Evolutionary conservation across 1,140 invertebrate species (phyloP).

Genomic region (Eulimnadia texana): DNA sequence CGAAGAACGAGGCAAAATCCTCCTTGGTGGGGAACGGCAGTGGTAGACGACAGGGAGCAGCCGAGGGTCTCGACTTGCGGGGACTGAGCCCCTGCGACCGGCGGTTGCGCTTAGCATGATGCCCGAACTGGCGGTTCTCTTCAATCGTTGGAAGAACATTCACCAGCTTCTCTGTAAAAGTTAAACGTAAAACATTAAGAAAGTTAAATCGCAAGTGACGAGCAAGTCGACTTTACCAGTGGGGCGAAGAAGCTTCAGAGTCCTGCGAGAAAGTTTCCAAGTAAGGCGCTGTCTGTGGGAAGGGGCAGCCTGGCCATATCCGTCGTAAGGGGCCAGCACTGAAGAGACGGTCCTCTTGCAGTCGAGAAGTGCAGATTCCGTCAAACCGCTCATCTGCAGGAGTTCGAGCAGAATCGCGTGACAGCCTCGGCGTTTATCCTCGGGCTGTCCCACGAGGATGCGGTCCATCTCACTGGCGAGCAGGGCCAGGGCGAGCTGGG

Average conservation of each 20-base stretch:
- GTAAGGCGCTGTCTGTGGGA: conserved; percentile 55
- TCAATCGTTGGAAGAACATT: conserved; percentile 14
- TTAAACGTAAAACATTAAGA: too few species aligned
- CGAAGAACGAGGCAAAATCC: conserved; percentile 6
- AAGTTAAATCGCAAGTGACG: conserved; percentile 36
- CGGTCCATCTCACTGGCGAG: conserved; percentile 45
- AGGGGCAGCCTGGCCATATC: conserved; percentile 46
- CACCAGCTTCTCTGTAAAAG: conserved; percentile 3
- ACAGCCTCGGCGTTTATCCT: conserved; percentile 23
- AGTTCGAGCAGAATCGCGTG: conserved; percentile 26
- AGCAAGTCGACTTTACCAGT: too few species aligned
- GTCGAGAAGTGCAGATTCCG: conserved; percentile 41
- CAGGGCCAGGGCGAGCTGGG: conserved; percentile 52
- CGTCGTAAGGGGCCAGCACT: conserved; percentile 51
- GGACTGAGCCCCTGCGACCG: conserved; percentile 2
- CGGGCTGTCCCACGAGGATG: conserved; percentile 27
- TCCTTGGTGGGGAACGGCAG: conserved; percentile 3
- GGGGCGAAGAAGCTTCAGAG: conserved; percentile 44
- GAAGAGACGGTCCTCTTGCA: conserved; percentile 41
- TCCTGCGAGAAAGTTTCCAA: conserved; percentile 38
- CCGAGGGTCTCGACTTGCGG: neutral
- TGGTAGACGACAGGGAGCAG: neutral
- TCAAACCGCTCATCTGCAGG: conserved; percentile 48
- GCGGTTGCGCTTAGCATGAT: conserved; percentile 1
- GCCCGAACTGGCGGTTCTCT: conserved; percentile 7